Base-by-base conservation (phyloP, 2,797 vertebrate genomes). In the Rachycentron canadum region DNA sequence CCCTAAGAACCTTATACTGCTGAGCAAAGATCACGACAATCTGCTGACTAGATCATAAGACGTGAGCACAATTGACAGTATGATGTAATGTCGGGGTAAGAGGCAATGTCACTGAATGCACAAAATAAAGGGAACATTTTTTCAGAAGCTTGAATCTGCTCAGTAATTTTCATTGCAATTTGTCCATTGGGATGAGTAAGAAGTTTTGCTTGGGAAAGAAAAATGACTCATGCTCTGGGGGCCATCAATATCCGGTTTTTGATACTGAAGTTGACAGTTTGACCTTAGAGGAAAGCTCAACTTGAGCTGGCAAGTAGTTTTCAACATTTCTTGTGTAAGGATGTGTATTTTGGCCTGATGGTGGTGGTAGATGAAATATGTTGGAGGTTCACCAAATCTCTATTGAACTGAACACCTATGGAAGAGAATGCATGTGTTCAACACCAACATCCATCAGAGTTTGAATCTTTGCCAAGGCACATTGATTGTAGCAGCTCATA, bases 1-100 rank as follows among this genome's bases (percentile, higher is more conserved):
- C 43, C n/a, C 17, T 41, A 34, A 64, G 41, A 64, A 25, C 10
- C 25, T n/a, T 11, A 75, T 60, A 49, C 21, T 65, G 50, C 59
- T 47, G 47, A 63, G 30, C 47, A 65, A 71, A 78, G 25, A 61
- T 58, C 36, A 52, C 17, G 26, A 63, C 4, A 63, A 14, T 74
- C 64, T 66, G n/a, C 7, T 47, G 19, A 19, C 12, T 41, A 7
- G 7, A 56, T 73, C 56, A 43, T 5, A 23, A 50, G 21, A 32
- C 32, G 4, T 40, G 41, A 69, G 43, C 41, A 52, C 41, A 67
- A 26, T 14, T 32, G 36, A 63, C 52, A 5, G 34, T 38, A 17
- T 49, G 57, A 68, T 4, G 21, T 36, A 3, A 41, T n/a, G 23
- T 69, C 3, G 1, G 19, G 16, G 32, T 25, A 55, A 30, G 25